Evolutionary conservation across 2,888 invertebrate genomes (phyloP), one percentile per base, ranked within the genome.

Genomic region (Ellobium chinense): DNA sequence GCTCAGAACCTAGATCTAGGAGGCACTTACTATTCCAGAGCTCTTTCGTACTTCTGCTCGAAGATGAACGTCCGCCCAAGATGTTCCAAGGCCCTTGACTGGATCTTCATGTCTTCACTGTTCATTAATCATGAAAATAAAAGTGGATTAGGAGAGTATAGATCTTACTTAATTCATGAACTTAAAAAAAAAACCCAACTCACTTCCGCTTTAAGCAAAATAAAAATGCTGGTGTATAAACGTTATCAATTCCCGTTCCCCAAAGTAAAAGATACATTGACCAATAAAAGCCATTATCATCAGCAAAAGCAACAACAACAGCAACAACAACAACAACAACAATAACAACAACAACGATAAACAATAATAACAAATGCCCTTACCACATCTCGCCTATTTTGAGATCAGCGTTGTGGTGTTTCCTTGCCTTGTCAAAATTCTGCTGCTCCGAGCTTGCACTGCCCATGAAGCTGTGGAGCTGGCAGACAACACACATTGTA

Each of bases 11-110:
- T n/a, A n/a, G n/a, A n/a, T n/a, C n/a, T n/a, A n/a, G n/a, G n/a
- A n/a, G n/a, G n/a, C 31, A 87, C 89, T 87, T 89, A 93, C 88
- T 91, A 86, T 70, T 93, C 91, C n/a, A 93, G 88, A 5, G 93
- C 93, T 82, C 91, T 88, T 27, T 89, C 85, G 83, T 88, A 91
- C 37, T 91, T 86, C 46, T 89, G 89, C 85, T 88, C 89, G 70
- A 91, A 82, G 12, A 91, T 92, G 80, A 90, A 89, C 3, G 90
- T 90, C 70, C 91, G 84, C 2, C 92, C 93, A 1, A 91, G 80
- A 78, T 91, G 92, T 72, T 93, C 92, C 62, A 91, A 83, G 12
- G 92, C 92, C 70, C 92, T 84, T 24, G 88, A 87, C 66, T 86
- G 86, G 12, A 88, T 81, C n/a, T 90, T 89, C 7, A 84, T 75